Percentiles rank a stretch among this genome's conserved stretches.
Evolutionary conservation across 2,797 vertebrate species (phyloP).

Genomic region (Dryobates pubescens): DNA sequence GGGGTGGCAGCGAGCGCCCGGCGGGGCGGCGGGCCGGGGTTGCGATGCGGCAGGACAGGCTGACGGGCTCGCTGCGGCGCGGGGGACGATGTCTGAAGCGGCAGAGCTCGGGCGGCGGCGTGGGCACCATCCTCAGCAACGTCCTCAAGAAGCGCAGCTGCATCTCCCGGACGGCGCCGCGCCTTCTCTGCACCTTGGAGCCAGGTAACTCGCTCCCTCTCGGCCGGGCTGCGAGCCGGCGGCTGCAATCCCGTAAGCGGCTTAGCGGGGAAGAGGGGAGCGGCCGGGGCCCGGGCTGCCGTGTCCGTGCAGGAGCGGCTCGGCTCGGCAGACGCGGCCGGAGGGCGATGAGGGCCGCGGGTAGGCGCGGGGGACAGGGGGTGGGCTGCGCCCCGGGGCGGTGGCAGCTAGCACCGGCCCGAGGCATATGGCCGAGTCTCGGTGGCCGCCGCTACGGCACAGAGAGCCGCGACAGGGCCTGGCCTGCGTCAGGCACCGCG

Average conservation of each 20-base stretch:
- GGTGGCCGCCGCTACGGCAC: neutral
- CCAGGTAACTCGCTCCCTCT: conserved; percentile 85
- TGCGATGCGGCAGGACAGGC: conserved; percentile 87
- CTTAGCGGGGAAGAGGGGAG: neutral
- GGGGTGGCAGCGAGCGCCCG: neutral
- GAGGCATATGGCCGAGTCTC: neutral
- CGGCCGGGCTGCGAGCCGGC: neutral
- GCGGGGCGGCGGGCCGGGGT: neutral
- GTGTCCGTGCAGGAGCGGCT: neutral
- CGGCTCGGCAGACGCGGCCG: neutral
- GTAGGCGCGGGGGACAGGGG: neutral
- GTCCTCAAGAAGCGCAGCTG: conserved; percentile 95
- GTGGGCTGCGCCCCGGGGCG: neutral
- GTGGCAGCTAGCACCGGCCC: neutral
- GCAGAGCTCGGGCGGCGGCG: conserved; percentile 82
- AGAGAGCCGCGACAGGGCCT: neutral
- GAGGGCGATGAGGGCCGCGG: neutral
- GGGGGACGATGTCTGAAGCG: conserved; percentile 84
- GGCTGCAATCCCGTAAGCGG: neutral
- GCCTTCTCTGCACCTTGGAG: conserved; percentile 95
- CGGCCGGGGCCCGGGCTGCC: neutral
- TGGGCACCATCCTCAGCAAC: conserved; percentile 93
- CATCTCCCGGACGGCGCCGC: conserved; percentile 93
- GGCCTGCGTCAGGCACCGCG: neutral
- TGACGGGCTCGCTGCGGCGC: conserved; percentile 83